Evolutionary conservation across 2,797 vertebrate species (phyloP), one percentile per base, ranked within the genome.

Genomic region (Xenentodon cancila): DNA sequence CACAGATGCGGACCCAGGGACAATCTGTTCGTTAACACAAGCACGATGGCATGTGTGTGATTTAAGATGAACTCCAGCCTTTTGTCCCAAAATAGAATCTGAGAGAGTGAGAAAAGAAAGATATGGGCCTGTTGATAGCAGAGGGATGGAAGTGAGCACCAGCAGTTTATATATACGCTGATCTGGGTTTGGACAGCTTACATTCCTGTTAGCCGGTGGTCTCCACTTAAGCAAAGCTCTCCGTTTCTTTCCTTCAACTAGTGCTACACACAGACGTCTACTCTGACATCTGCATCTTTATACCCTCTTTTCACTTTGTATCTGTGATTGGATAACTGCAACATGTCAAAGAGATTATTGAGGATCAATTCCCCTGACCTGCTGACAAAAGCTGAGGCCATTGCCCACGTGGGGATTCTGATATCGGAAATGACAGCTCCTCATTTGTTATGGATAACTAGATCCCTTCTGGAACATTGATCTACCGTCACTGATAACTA

Each of bases 1-100:
- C 13, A 37, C 59, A 74, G 68, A 77, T 62, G 61, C 60, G 17
- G 15, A 50, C 74, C 70, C 65, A 47, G 76, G 60, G 85, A 77
- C 65, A 73, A 63, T 77, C 74, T 80, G 79, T 72, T 75, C 55
- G 37, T 80, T 67, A 76, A 75, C 21, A 71, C 51, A 47, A 68
- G 59, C 66, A 50, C 64, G 66, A 59, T 19, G 40, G 51, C 21
- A 43, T 53, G 19, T 48, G 58, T 53, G 60, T 50, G 46, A 59
- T 52, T 67, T 60, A 21, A 53, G 37, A 65, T 62, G 45, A 55
- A 53, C 58, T 74, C 52, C 43, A 40, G 66, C 49, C 20, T 64
- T 52, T 42, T 64, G 21, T 49, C 60, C 34, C 34, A 32, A 53
- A 16, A 45, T 49, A 32, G 48, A 49, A 17, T 64, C 9, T 53